Conservation (phyloP, 2,797 vertebrate species). For the Sebastes umbrosus region DNA sequence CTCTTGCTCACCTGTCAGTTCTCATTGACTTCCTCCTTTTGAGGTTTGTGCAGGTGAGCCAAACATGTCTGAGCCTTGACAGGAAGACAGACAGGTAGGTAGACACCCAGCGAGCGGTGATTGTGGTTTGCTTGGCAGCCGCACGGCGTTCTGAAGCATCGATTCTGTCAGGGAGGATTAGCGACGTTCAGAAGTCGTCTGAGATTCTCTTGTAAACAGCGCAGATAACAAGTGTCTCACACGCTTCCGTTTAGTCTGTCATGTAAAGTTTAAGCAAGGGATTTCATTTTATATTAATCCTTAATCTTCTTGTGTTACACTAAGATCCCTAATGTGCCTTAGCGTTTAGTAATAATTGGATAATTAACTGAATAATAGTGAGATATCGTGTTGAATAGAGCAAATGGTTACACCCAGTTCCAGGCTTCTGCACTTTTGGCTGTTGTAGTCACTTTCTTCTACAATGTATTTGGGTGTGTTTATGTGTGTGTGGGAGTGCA, state of each 20-base stretch:
- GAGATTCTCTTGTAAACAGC: conserved; percentile 30
- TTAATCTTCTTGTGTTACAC: conserved; percentile 9
- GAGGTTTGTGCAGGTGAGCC: conserved; percentile 49
- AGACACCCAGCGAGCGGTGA: conserved; percentile 11
- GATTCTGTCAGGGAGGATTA: conserved; percentile 55
- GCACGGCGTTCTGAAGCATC: neutral
- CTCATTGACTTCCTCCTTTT: conserved; percentile 1
- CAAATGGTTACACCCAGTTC: neutral
- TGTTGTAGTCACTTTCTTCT: neutral
- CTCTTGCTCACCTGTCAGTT: conserved; percentile 25
- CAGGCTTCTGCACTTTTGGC: neutral
- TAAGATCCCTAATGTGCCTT: neutral
- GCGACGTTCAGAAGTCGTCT: neutral
- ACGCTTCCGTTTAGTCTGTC: neutral
- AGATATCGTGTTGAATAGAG: neutral
- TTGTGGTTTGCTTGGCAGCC: conserved; percentile 55
- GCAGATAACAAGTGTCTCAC: neutral
- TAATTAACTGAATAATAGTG: neutral
- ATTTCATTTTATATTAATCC: neutral
- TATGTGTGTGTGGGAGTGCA: neutral
- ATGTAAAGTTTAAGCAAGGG: neutral
- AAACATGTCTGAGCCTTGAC: conserved; percentile 33
- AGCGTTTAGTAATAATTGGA: conserved; percentile 3
- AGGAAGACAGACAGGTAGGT: conserved; percentile 16
- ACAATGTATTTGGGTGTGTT: neutral